These are phyloP conservation scores for Aurelia aurita DNA, from an alignment of 30 jellyfish, hydroid and myxozoan genomes.

Conservation along the genomic window DNA sequence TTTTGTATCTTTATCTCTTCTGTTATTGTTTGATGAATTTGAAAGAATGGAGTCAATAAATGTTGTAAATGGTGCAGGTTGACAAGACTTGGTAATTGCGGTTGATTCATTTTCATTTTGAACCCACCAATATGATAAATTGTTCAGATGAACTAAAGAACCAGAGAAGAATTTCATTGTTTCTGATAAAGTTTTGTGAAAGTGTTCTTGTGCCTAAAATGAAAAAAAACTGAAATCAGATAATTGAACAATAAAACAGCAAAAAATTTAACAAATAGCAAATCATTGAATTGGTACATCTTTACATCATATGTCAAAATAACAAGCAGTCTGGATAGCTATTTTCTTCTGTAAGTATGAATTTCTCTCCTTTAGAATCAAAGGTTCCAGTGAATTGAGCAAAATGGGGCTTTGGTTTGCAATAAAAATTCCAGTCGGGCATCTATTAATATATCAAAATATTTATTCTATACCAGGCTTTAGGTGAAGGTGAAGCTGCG, in stretches of 20 bases:
- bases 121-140: conserved; percentile 54
- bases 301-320: too few species aligned
- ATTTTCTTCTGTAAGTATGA: too few species aligned
- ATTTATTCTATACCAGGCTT: too few species aligned
- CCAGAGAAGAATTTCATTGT: conserved; percentile 47
- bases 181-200: conserved; percentile 33
- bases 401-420: too few species aligned
- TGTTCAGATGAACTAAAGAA: conserved; percentile 2
- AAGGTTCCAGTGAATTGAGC: too few species aligned
- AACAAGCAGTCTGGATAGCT: too few species aligned
- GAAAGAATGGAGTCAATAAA: conserved; percentile 9
- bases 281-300: too few species aligned
- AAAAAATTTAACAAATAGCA: too few species aligned
- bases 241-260: not conserved
- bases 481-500: too few species aligned
- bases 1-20: not conserved
- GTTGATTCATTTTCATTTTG: not conserved
- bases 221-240: not conserved
- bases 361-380: too few species aligned
- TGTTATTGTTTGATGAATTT: not conserved
- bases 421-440: too few species aligned
- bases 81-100: not conserved
- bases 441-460: too few species aligned
- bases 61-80: conserved; percentile 30
- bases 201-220: conserved; percentile 1